Conservation (phyloP, 1,140 invertebrate genomes). For the Drosophila serrata region DNA sequence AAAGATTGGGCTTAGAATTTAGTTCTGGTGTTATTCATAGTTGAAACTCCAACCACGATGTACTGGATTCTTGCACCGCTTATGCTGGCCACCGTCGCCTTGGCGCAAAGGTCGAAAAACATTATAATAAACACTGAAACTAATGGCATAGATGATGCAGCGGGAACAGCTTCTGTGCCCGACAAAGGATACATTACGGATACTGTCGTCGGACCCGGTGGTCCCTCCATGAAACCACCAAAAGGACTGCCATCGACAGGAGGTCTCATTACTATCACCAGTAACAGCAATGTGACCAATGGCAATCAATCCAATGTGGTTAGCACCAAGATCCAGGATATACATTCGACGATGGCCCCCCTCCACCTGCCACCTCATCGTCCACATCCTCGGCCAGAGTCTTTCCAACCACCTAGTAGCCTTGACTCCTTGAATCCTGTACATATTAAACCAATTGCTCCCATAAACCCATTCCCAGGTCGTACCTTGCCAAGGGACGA, state of each 20-base stretch:
- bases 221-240: background rate
- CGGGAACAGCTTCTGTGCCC: background rate
- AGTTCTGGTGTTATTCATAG: background rate
- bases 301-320: background rate
- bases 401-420: no score
- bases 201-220: background rate
- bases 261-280: background rate
- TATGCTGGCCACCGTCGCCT: background rate
- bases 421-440: background rate
- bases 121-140: background rate
- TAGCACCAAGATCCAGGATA: background rate
- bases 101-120: fast-evolving
- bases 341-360: no score
- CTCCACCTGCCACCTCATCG: no score
- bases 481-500: no score
- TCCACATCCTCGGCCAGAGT: background rate
- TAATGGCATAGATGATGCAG: background rate
- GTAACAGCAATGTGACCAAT: background rate
- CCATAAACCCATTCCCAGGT: no score
- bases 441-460: no score
- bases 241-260: background rate
- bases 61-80: background rate
- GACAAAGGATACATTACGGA: background rate
- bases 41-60: background rate
- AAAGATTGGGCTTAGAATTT: background rate